A percentile compares a stretch with the other conserved stretches of the same genome.
Conservation (phyloP, 2,797 vertebrate species). For the Pterois miles region DNA sequence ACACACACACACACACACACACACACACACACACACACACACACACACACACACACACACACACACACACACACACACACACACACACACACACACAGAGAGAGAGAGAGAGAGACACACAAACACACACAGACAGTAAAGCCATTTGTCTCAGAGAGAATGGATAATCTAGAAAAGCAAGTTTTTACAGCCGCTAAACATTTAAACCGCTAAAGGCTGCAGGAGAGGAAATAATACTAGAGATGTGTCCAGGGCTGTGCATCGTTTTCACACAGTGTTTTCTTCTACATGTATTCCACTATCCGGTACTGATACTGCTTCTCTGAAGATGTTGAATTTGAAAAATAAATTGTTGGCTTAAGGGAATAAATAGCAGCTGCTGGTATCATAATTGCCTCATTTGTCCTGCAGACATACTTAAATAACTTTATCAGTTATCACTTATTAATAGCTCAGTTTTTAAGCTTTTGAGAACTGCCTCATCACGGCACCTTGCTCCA, state of each 20-base stretch:
- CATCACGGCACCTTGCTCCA: not conserved
- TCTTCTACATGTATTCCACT: not conserved
- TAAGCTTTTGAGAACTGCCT: not conserved
- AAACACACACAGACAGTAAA: not conserved
- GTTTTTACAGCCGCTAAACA: conserved; percentile 34
- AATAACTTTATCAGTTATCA: not conserved
- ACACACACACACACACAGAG: not conserved
- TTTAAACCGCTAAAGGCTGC: conserved; percentile 19
- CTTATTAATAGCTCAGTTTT: not conserved
- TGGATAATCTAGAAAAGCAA: conserved; percentile 37
- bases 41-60: not conserved
- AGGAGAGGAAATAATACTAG: not conserved
- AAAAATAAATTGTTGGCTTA: not conserved
- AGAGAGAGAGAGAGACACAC: no score
- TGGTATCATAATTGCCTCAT: not conserved
- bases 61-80: not conserved
- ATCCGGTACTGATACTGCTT: no score
- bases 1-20: not conserved
- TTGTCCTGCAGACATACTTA: not conserved
- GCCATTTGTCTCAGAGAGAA: not conserved
- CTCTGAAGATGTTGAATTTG: no score
- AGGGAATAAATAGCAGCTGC: not conserved
- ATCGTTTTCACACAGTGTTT: not conserved
- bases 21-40: not conserved
- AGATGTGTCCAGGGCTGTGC: not conserved